Conservation (phyloP, 2,888 invertebrate genomes). For the Eremobia ochroleuca region DNA sequence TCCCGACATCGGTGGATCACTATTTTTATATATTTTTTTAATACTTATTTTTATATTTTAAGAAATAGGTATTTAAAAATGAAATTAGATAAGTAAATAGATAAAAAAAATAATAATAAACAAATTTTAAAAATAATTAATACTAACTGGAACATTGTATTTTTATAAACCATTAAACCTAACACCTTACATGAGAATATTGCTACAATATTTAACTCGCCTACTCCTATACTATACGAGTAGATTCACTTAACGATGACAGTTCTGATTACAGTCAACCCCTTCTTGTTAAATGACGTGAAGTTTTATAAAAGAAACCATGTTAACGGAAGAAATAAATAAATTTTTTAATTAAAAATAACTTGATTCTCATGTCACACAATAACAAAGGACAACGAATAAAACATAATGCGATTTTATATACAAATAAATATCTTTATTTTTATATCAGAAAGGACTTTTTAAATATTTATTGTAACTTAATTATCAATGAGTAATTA, state of each 20-base stretch:
- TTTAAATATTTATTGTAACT: too few relatives aligned
- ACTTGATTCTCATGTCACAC: not conserved
- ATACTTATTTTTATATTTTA: too few relatives aligned
- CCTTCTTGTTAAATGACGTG: not conserved
- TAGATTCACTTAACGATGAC: not conserved
- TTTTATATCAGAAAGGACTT: not conserved
- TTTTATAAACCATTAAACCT: constrained; percentile 14
- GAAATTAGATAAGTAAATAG: too few relatives aligned
- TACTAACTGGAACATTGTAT: not conserved
- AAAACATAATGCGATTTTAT: not conserved
- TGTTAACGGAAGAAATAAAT: constrained; percentile 21
- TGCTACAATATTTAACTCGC: constrained; percentile 2
- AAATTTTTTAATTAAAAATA: not conserved
- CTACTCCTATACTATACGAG: not conserved
- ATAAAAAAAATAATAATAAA: too few relatives aligned
- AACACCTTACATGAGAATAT: constrained; percentile 7
- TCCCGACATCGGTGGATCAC: too few relatives aligned
- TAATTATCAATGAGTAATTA: not conserved
- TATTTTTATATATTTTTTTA: too few relatives aligned
- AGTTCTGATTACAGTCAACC: constrained; percentile 7
- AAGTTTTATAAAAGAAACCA: not conserved
- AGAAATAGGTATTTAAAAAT: too few relatives aligned
- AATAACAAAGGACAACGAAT: not conserved
- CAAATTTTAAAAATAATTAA: not conserved
- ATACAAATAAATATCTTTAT: not conserved